Base-by-base conservation (phyloP, 2,113 vertebrate genomes). In the Nothoprocta perdicaria region DNA sequence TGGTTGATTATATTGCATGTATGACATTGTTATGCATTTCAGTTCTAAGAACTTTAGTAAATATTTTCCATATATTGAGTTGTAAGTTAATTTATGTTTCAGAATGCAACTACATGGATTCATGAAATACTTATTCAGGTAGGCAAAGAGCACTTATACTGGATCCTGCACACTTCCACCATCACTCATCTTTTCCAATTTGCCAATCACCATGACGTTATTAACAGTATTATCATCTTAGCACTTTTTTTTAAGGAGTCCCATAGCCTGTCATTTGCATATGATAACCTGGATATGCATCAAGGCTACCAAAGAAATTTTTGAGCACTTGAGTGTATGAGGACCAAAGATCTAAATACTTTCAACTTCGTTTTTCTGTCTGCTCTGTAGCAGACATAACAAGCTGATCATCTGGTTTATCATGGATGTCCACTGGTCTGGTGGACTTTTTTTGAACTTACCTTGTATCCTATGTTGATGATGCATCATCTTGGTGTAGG, bases 1-100 rank as follows among this genome's bases (percentile, higher is more conserved):
- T 65, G 33, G 60, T 35, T 81, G 11, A 21, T 90, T 65, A 67
- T 57, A 41, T 9, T 72, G 43, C 31, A 38, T 11, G 18, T 72
- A n/a, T 35, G 31, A 26, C 10, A 73, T 15, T n/a, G 5, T 41
- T 75, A 69, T 62, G 78, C 45, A 68, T 84, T 86, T 89, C 63
- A 52, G 7, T 83, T 87, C 40, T 72, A 67, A 84, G 46, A 33
- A 72, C 10, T 41, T 80, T 43, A 68, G 52, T 71, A 71, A 86
- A 92, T 86, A 31, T 65, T 71, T 87, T 78, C 27, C 63, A 35
- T 9, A 14, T 13, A 16, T 75, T 90, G 65, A 84, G 19, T 75
- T 90, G 43, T 16, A 52, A 27, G 16, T 33, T 92, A 90, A 84
- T 94, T 94, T 91, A n/a, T 63, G 57, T 80, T 88, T 78, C 62